Conservation (phyloP, 2,888 invertebrate genomes). For the Branchipolynoe longqiensis region DNA sequence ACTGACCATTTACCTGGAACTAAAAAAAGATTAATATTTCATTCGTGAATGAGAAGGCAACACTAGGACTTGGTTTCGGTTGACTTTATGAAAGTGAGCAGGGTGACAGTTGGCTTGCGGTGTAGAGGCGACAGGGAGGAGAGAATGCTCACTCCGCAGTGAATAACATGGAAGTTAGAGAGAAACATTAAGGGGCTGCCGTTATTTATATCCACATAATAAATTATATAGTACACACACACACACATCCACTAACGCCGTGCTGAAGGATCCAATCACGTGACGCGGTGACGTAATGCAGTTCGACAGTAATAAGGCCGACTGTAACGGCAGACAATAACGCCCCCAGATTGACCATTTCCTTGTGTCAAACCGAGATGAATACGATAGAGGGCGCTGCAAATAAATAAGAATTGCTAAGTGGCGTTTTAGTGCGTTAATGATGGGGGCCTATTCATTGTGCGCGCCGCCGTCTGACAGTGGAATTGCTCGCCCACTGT, state of each 20-base stretch:
- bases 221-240: too few relatives aligned
- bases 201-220: too few relatives aligned
- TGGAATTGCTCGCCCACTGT: conserved; percentile 39
- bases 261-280: conserved; percentile 34
- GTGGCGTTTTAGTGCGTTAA: conserved; percentile 48
- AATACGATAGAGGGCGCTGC: conserved; percentile 51
- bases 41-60: too few relatives aligned
- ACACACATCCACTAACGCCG: conserved; percentile 10
- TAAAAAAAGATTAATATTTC: too few relatives aligned
- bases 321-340: conserved; percentile 49
- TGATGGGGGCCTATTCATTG: conserved; percentile 57
- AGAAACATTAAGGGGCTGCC: too few relatives aligned
- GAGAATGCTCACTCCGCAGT: too few relatives aligned
- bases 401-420: conserved; percentile 56
- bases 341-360: conserved; percentile 52
- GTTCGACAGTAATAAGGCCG: conserved; percentile 31
- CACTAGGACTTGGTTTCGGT: too few relatives aligned
- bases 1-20: too few relatives aligned
- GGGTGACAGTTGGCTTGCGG: too few relatives aligned
- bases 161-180: too few relatives aligned
- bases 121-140: too few relatives aligned
- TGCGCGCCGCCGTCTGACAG: conserved; percentile 16
- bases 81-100: too few relatives aligned
- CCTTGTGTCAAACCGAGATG: conserved; percentile 54
- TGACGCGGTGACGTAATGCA: conserved; percentile 30